Percentiles rank a stretch among this genome's conserved stretches.
Evolutionary conservation across 2,797 vertebrate genomes (phyloP).

Genomic region (Micrastur ruficollis): DNA sequence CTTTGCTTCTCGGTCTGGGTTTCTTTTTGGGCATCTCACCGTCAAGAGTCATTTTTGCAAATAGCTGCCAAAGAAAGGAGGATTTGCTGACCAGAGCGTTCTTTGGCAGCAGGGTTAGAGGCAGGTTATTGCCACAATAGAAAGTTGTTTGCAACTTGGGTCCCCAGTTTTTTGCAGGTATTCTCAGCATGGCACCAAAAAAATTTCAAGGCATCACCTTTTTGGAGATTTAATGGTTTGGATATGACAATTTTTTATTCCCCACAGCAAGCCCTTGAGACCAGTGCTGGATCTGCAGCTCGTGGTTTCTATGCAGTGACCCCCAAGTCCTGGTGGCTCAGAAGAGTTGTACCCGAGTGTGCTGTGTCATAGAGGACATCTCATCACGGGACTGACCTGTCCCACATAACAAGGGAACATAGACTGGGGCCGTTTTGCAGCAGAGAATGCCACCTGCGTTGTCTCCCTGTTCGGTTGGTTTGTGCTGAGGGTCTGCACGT

Average conservation of each 20-base stretch:
- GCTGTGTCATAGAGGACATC: fast-evolving
- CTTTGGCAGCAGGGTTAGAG: neutral
- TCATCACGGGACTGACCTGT: fast-evolving
- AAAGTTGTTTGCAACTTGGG: neutral
- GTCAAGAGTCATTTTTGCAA: neutral
- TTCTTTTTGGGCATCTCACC: neutral
- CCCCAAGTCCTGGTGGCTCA: neutral
- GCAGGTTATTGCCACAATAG: neutral
- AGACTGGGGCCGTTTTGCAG: neutral
- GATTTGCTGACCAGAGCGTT: neutral
- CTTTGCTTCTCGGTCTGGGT: neutral
- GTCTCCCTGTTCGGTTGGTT: fast-evolving
- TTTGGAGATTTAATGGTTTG: neutral
- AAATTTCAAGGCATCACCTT: neutral
- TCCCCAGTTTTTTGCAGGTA: neutral
- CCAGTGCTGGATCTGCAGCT: neutral
- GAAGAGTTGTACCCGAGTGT: neutral
- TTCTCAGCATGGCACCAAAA: neutral
- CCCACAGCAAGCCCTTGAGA: too few relatives aligned
- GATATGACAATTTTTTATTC: neutral
- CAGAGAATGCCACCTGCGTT: fast-evolving
- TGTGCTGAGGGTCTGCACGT: neutral
- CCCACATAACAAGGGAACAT: fast-evolving
- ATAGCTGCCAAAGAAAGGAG: neutral
- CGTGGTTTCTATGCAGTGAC: fast-evolving